These are phyloP conservation scores for Psophia crepitans DNA, from an alignment of 2,113 vertebrate species.

Conservation along the genomic window DNA sequence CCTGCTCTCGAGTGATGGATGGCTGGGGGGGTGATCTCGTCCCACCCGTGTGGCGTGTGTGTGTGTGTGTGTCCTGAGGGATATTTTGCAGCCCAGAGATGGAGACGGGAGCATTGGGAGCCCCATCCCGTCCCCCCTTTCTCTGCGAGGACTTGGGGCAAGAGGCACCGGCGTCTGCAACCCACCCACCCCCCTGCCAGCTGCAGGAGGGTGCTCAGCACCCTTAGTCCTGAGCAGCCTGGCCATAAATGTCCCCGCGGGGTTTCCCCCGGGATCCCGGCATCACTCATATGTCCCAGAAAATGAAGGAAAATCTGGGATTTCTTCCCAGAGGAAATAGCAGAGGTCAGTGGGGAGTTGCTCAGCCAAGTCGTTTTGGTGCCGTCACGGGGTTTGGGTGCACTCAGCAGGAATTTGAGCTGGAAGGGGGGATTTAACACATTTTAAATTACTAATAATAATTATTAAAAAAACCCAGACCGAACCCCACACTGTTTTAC, in stretches of 20 bases:
- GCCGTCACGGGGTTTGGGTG: neutral
- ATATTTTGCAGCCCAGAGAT: neutral
- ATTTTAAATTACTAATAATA: too few relatives aligned
- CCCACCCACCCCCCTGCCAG: too few relatives aligned
- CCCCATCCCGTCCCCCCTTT: neutral
- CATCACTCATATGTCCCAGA: neutral
- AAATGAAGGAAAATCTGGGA: neutral
- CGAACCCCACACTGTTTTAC: neutral
- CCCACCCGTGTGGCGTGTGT: too few relatives aligned
- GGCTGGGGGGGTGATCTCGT: too few relatives aligned
- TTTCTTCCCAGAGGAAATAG: conserved; percentile 22
- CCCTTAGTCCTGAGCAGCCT: neutral
- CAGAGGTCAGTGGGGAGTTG: neutral
- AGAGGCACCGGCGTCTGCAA: neutral
- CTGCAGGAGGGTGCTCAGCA: neutral
- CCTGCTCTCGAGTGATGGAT: neutral
- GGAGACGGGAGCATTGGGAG: rapidly evolving
- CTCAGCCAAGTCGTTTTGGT: neutral
- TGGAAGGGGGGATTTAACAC: neutral
- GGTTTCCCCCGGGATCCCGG: neutral
- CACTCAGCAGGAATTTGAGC: neutral
- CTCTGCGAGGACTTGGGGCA: rapidly evolving
- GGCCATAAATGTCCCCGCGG: neutral
- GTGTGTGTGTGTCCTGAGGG: neutral
- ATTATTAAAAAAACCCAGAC: too few relatives aligned